These are phyloP conservation scores for Bombus pascuorum DNA, from an alignment of 1,140 invertebrate genomes.

Conservation along the genomic window DNA sequence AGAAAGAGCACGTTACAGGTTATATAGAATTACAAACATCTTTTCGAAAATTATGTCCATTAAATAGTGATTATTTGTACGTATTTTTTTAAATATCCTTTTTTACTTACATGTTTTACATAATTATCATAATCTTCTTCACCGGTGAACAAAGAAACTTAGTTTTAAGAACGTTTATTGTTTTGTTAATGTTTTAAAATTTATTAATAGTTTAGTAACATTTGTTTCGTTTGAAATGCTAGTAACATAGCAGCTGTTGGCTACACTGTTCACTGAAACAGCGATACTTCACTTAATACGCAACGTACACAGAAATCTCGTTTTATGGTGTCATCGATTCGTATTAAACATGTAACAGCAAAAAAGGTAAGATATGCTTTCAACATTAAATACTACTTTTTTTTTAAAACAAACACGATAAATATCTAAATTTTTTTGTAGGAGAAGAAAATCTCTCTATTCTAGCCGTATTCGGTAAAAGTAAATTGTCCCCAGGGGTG, in stretches of 20 bases:
- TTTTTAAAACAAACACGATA: not conserved
- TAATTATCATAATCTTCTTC: not conserved
- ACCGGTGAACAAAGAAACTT: not conserved
- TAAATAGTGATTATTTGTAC: too few relatives aligned
- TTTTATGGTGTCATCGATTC: slow-evolving; percentile 34
- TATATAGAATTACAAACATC: too few relatives aligned
- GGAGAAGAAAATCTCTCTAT: slow-evolving; percentile 28
- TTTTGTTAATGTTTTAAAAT: not conserved
- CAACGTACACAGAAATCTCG: slow-evolving; percentile 43
- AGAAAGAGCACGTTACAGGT: too few relatives aligned
- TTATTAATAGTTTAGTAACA: not conserved
- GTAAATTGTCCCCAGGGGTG: slow-evolving; percentile 61
- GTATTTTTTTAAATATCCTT: too few relatives aligned
- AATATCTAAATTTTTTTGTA: slow-evolving; percentile 42
- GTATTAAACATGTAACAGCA: slow-evolving; percentile 58
- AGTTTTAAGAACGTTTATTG: not conserved
- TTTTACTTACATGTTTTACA: not conserved
- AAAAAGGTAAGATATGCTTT: slow-evolving; percentile 30
- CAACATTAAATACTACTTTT: not conserved
- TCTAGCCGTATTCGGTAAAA: slow-evolving; percentile 43
- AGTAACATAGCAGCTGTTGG: slow-evolving; percentile 34
- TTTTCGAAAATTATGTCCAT: too few relatives aligned
- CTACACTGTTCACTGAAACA: slow-evolving; percentile 6
- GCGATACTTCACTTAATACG: slow-evolving; percentile 35
- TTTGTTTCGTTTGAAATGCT: not conserved